Evolutionary conservation across 2,888 invertebrate genomes (phyloP).

Genomic region (Clusia tigrina): DNA sequence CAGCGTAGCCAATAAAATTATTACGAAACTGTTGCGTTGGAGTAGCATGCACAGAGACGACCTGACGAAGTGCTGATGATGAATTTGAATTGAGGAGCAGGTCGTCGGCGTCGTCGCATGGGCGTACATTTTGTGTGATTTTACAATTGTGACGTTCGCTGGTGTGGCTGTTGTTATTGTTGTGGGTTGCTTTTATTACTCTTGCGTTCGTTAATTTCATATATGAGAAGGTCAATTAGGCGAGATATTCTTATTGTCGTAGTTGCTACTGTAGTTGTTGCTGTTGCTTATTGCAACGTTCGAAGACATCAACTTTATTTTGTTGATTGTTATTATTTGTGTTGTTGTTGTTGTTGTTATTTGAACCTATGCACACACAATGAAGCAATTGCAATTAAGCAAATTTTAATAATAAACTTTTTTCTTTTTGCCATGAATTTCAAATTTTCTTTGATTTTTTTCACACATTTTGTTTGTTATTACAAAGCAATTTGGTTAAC

Average conservation of each 20-base stretch:
- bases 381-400: neutral
- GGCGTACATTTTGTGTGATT: slow-evolving; percentile 9
- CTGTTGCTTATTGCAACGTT: neutral
- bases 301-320: too few relatives aligned
- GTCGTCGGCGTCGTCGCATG: neutral
- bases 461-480: slow-evolving; percentile 10
- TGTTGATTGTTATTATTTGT: neutral
- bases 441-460: neutral
- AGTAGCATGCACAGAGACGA: slow-evolving; percentile 17
- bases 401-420: neutral
- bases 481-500: neutral
- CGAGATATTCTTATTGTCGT: slow-evolving; percentile 19
- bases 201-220: slow-evolving; percentile 10
- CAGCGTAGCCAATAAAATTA: slow-evolving; percentile 16
- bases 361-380: neutral
- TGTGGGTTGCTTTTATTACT: slow-evolving; percentile 13
- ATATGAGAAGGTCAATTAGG: neutral
- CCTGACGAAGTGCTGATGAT: too few relatives aligned
- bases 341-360: neutral
- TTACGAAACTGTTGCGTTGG: slow-evolving; percentile 23
- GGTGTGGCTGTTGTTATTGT: slow-evolving; percentile 7
- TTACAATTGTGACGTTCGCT: neutral
- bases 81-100: too few relatives aligned
- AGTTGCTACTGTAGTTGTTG: slow-evolving; percentile 18
- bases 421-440: neutral